Conservation (phyloP, 2,888 invertebrate species). For the Helicoverpa assulta region DNA sequence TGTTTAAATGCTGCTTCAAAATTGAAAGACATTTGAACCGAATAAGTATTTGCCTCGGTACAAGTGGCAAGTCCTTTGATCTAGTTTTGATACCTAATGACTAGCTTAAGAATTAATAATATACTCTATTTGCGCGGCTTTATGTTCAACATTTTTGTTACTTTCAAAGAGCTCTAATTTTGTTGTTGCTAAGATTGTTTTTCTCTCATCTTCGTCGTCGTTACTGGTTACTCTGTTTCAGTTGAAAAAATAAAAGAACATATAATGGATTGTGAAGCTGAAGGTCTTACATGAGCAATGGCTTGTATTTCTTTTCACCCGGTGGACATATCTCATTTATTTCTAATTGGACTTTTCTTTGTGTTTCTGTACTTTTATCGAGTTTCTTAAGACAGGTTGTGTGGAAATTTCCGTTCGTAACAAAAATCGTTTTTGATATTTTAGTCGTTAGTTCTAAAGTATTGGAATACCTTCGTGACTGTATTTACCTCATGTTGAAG, state of each 20-base stretch:
- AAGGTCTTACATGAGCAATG: background rate
- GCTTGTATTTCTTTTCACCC: constrained; percentile 11
- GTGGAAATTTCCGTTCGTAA: background rate
- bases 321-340: constrained; percentile 29
- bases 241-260: background rate
- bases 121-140: background rate
- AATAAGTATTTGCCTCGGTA: no score
- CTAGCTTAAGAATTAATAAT: background rate
- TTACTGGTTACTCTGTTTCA: constrained; percentile 4
- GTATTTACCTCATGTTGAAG: no score
- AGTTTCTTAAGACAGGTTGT: constrained; percentile 12
- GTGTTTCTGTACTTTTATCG: background rate
- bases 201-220: background rate
- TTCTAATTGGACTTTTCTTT: constrained; percentile 42
- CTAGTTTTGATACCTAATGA: background rate
- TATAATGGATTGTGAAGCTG: background rate
- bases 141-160: constrained; percentile 1
- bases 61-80: background rate
- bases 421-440: background rate
- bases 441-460: no score
- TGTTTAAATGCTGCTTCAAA: no score
- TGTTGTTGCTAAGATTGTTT: background rate
- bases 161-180: constrained; percentile 27
- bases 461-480: no score
- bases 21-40: no score